phyloP scores from a whole-genome alignment of 1,140 invertebrate genomes.

The Drosophila nikananu region DNA sequence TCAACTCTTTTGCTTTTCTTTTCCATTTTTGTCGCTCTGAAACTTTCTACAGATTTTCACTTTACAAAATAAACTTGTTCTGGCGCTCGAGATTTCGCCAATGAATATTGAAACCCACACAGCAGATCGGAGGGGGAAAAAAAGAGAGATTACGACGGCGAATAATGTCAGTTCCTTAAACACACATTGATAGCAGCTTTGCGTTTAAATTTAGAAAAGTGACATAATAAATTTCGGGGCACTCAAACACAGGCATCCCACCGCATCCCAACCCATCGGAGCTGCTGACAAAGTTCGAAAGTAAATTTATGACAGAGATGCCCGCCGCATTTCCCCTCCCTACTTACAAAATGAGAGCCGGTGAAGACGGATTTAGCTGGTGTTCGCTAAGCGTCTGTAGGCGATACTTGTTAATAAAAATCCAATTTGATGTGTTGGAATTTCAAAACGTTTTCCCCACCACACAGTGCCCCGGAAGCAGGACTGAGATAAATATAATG shows the following conservation, averaged over 20 bases:
- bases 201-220: conserved; percentile 58
- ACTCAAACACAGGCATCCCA: conserved; percentile 15
- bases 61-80: conserved; percentile 61
- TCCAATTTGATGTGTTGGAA: conserved; percentile 17
- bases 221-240: conserved; percentile 51
- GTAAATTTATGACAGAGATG: conserved; percentile 52
- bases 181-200: conserved; percentile 10
- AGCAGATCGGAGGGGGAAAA: neutral
- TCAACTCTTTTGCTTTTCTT: conserved; percentile 24
- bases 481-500: neutral
- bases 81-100: conserved; percentile 52
- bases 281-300: conserved; percentile 52
- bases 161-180: conserved; percentile 35
- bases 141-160: conserved; percentile 26
- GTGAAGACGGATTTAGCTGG: conserved; percentile 15
- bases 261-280: neutral
- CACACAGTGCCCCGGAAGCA: conserved; percentile 7
- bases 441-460: conserved; percentile 5
- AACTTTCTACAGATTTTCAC: conserved; percentile 67
- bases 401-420: conserved; percentile 30
- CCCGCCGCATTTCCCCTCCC: neutral
- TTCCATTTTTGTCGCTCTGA: neutral
- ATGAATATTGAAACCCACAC: conserved; percentile 55
- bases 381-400: neutral
- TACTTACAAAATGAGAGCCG: conserved; percentile 3